Evolutionary conservation across 1,140 invertebrate genomes (phyloP).

Genomic region (Drosophila nigromelanica): DNA sequence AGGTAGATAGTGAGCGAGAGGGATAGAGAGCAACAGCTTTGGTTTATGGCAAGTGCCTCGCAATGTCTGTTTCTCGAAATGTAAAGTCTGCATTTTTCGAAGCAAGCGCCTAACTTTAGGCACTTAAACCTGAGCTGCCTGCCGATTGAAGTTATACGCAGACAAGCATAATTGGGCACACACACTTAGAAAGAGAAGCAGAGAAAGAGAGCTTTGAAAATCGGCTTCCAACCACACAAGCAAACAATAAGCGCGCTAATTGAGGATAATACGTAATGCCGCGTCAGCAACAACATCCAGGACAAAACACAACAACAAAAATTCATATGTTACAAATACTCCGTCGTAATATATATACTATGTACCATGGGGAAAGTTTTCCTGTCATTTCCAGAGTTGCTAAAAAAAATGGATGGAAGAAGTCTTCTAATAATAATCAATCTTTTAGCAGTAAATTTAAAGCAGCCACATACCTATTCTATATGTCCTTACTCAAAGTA

Average conservation of each 20-base stretch:
- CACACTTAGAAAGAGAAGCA: neutral
- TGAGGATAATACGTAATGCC: conserved; percentile 66
- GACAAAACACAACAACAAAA: conserved; percentile 32
- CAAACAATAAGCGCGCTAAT: conserved; percentile 78
- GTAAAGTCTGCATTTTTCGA: conserved; percentile 72
- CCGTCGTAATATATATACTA: no score
- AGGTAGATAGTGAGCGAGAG: neutral
- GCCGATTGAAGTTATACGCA: conserved; percentile 45
- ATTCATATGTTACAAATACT: neutral
- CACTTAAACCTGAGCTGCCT: conserved; percentile 71
- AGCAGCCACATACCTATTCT: neutral
- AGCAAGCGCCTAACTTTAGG: conserved; percentile 73
- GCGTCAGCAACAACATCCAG: conserved; percentile 23
- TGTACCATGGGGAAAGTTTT: no score
- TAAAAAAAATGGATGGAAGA: no score
- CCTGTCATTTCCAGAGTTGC: no score
- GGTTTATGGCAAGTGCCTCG: conserved; percentile 53
- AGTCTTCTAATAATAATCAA: no score
- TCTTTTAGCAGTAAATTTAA: no score
- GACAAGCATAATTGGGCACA: conserved; percentile 31
- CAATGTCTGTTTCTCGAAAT: conserved; percentile 51
- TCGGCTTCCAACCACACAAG: conserved; percentile 26
- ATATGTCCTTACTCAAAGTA: neutral
- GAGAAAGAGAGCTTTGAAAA: neutral
- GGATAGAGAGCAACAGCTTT: conserved; percentile 17